Base-by-base conservation (phyloP, 2,797 vertebrate genomes). In the Bradypodion pumilum region DNA sequence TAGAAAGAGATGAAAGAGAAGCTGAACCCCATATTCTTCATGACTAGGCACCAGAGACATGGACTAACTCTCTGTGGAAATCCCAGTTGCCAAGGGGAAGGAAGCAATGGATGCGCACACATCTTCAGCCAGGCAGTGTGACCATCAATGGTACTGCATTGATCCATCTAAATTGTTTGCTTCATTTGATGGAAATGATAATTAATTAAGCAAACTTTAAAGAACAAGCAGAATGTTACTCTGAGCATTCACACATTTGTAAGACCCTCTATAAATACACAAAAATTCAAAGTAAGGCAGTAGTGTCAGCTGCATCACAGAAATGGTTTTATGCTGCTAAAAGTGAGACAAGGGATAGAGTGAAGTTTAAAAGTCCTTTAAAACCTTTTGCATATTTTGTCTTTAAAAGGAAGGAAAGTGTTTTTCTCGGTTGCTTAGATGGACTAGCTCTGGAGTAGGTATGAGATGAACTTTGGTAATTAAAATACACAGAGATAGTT, bases 161-260 rank as follows among this genome's bases (percentile, higher is more conserved):
- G 29, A n/a, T 29, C 72, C 79, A 6, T 66, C 35, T 80, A 86
- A n/a, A 74, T n/a, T 10, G 3, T 1, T 77, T 70, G 44, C 13
- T 79, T 63, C 60, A 70, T 40, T 52, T 49, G 42, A 86, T 25
- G 5, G 60, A 82, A 85, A 75, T 4, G 56, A 16, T 9, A 83
- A n/a, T 70, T 83, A 81, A 81, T 65, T 37, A 89, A 87, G 83
- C 6, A 3, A 81, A 79, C 70, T 74, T 85, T 23, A 69, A 42
- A 65, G 35, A 44, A 5, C 44, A 66, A 70, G 62, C 59, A 35
- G 27, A 32, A n/a, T 81, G 13, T 46, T 69, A 25, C 13, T 80
- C 7, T 23, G 68, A 86, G 37, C 8, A 66, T 27, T 66, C 16
- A 21, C 7, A 74, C 81, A 49, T 69, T 56, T 73, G 49, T 62